Base-by-base conservation (phyloP, 2,113 vertebrate species). In the Sinosuthora webbiana region DNA sequence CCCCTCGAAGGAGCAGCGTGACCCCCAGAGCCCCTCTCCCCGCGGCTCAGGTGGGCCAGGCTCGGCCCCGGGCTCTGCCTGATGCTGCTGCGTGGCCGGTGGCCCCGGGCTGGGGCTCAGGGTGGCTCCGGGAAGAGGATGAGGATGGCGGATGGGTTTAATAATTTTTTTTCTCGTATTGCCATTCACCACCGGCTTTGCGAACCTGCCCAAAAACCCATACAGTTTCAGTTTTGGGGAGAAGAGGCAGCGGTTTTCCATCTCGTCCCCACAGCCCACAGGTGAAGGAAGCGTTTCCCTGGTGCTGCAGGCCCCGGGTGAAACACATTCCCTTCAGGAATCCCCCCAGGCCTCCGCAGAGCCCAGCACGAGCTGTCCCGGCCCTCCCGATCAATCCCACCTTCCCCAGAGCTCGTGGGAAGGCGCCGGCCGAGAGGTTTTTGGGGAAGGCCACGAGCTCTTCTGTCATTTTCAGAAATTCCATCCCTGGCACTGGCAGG, bases 11-110 rank as follows among this genome's bases (percentile, higher is more conserved):
- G 31, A n/a, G 14, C 42, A 10, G 11, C 33, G 28, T 47, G 49
- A 67, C 0, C 27, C 37, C 42, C 17, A 2, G 0, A 33, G 15
- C 18, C 27, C 5, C 44, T 65, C 10, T 74, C 33, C 37, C 60
- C 15, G 7, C 33, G 12, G 22, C 21, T 35, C 68, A 17, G 45
- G 10, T 33, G 35, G 64, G 13, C 15, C 76, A 19, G 71, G 15
- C 11, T 49, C 1, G 0, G 45, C n/a, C 25, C 22, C 3, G 0
- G 25, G 24, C 4, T 1, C 13, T 7, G 37, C 7, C 45, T 50
- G 45, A 41, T 55, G 83, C n/a, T 56, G 15, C 55, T 67, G 44
- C 6, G 4, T 4, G 60, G 7, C n/a, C 7, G 0, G 7, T 60
- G 84, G 37, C 37, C 11, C 39, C 3, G 2, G 35, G 11, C 6